phyloP scores from a whole-genome alignment of 2,797 vertebrate genomes.

The Basileuterus tristriatus region DNA sequence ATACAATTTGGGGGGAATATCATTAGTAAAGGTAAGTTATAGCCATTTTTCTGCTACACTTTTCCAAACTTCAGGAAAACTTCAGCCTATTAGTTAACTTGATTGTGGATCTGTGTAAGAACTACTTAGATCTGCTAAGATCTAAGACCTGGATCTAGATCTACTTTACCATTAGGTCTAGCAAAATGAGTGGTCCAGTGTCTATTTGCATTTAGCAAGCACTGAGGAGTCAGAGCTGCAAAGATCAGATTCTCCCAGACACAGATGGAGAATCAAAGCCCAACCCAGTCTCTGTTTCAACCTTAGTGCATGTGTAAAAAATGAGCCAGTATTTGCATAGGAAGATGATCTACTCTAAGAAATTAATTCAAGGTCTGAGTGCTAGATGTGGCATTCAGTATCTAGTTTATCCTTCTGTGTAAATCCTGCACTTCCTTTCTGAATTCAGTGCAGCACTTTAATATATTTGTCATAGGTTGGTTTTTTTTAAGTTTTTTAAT shows the following conservation, averaged over 20 bases:
- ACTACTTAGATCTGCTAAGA: background rate
- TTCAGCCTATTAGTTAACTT: background rate
- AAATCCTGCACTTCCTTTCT: background rate
- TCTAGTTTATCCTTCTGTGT: background rate
- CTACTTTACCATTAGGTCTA: background rate
- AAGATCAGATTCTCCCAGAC: background rate
- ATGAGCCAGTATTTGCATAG: background rate
- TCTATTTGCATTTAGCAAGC: background rate
- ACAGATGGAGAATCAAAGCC: background rate
- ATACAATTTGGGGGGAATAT: background rate
- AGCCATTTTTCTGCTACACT: background rate
- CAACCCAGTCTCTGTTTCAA: background rate
- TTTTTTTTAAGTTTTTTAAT: background rate
- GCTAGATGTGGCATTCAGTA: background rate
- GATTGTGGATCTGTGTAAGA: background rate
- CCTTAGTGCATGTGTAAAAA: background rate
- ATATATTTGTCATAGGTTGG: background rate
- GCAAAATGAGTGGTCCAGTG: background rate
- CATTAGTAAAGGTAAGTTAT: background rate
- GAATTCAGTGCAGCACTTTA: background rate
- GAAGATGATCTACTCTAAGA: background rate
- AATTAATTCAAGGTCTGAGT: background rate
- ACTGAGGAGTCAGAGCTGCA: background rate
- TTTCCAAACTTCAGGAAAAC: background rate
- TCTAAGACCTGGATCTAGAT: background rate